Evolutionary conservation across 92 coral and sea anemone genomes (phyloP).

Genomic region (Pocillopora meandrina): DNA sequence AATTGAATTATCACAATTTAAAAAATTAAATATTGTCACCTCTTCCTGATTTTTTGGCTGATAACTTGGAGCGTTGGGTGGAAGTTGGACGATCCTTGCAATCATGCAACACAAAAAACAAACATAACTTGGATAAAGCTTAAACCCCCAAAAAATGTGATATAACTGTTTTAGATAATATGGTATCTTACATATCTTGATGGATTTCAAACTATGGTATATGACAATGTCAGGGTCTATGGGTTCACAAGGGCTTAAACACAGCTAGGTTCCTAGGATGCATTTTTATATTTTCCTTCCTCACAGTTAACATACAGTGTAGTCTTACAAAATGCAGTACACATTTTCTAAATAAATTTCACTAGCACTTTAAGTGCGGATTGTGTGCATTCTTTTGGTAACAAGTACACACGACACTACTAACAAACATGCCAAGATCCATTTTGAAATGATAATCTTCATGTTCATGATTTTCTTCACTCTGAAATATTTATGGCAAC

Average conservation of each 20-base stretch:
- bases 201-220: too few relatives aligned
- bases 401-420: not conserved
- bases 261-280: too few relatives aligned
- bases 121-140: not conserved
- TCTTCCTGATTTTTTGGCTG: constrained; percentile 74
- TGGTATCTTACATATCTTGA: too few relatives aligned
- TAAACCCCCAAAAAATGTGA: not conserved
- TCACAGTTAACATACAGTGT: too few relatives aligned
- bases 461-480: not conserved
- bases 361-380: too few relatives aligned
- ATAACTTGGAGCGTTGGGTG: constrained; percentile 70
- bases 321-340: too few relatives aligned
- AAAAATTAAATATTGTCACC: constrained; percentile 22
- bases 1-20: not conserved
- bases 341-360: too few relatives aligned
- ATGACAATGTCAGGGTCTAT: too few relatives aligned
- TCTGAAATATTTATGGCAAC: constrained; percentile 1
- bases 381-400: too few relatives aligned
- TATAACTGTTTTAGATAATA: not conserved
- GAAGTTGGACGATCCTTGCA: constrained; percentile 80
- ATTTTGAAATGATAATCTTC: not conserved
- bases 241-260: too few relatives aligned
- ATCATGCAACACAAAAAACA: not conserved
- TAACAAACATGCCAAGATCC: not conserved
- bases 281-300: too few relatives aligned